These are phyloP conservation scores for Buphagus erythrorhynchus DNA, from an alignment of 2,797 vertebrate species.

Conservation along the genomic window DNA sequence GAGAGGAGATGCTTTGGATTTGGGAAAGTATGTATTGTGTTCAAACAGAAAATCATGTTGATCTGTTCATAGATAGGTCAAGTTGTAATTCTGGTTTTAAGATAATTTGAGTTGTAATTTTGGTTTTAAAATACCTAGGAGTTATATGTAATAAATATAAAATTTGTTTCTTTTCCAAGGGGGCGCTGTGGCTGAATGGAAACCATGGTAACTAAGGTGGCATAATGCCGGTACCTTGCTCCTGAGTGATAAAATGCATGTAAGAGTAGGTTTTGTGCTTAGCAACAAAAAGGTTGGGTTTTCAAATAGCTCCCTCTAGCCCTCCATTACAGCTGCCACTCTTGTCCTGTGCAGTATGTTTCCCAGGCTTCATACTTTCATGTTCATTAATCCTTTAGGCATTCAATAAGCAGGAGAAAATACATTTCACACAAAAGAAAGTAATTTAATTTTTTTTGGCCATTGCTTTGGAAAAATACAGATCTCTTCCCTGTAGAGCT, in stretches of 20 bases:
- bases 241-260: constrained; percentile 46
- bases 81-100: neutral
- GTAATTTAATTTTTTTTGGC: neutral
- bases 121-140: constrained; percentile 34
- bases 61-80: neutral
- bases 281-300: constrained; percentile 50
- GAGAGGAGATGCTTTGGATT: neutral
- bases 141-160: constrained; percentile 55
- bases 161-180: constrained; percentile 69
- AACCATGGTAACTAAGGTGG: constrained; percentile 69
- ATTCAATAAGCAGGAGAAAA: constrained; percentile 5
- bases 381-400: neutral
- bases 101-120: neutral
- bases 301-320: neutral
- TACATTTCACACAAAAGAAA: constrained; percentile 8
- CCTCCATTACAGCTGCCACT: neutral
- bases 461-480: constrained; percentile 13
- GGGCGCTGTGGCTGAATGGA: constrained; percentile 46
- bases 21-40: neutral
- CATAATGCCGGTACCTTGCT: constrained; percentile 39
- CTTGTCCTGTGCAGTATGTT: neutral
- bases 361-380: neutral
- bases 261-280: constrained; percentile 59
- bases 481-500: constrained; percentile 31
- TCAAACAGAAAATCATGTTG: constrained; percentile 1